Evolutionary conservation across 2,797 vertebrate genomes (phyloP).

Genomic region (Malurus leucopterus): DNA sequence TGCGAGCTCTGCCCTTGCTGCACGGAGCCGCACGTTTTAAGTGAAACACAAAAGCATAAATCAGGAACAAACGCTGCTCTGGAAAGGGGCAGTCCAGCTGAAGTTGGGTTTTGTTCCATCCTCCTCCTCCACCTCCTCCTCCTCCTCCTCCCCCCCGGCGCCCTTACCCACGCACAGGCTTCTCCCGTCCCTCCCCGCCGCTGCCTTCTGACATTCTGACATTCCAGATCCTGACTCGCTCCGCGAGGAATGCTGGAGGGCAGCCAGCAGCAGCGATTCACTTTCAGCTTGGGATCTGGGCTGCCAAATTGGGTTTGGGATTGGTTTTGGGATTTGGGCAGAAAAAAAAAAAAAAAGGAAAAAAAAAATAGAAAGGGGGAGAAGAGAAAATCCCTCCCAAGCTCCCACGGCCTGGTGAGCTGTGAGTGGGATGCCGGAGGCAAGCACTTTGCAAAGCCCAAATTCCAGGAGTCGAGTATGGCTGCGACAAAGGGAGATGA

Average conservation of each 20-base stretch:
- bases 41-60: conserved; percentile 34
- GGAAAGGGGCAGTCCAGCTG: conserved; percentile 64
- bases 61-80: conserved; percentile 58
- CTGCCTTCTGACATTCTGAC: conserved; percentile 77
- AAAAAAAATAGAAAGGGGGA: not conserved
- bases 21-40: conserved; percentile 18
- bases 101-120: conserved; percentile 68
- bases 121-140: conserved; percentile 58
- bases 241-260: conserved; percentile 75
- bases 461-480: not conserved
- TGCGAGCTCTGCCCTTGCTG: not conserved
- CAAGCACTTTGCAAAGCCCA: not conserved
- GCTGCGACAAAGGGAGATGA: not conserved
- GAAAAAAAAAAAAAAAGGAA: not conserved
- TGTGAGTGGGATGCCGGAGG: not conserved
- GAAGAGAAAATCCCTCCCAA: not conserved
- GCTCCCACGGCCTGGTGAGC: not conserved
- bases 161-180: conserved; percentile 57
- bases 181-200: conserved; percentile 62
- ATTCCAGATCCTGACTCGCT: conserved; percentile 75
- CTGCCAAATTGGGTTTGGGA: conserved; percentile 57
- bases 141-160: not conserved
- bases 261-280: conserved; percentile 73
- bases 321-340: conserved; percentile 55
- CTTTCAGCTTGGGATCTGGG: conserved; percentile 73